phyloP scores from a whole-genome alignment of 2,888 invertebrate species.

The Leptogaster cylindrica region DNA sequence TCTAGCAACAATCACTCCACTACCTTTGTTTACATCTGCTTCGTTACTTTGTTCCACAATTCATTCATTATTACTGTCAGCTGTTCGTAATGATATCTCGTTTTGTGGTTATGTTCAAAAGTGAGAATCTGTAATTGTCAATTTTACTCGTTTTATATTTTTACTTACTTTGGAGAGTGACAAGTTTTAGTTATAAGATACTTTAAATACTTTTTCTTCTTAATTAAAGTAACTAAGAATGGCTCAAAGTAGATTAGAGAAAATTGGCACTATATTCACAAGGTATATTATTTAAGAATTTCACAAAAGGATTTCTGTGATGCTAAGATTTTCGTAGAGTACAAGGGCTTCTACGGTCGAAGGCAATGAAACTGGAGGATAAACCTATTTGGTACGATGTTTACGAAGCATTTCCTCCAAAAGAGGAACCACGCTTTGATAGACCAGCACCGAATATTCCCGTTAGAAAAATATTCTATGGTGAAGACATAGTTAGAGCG shows the following conservation, averaged over 20 bases:
- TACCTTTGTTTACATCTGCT: neutral
- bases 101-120: neutral
- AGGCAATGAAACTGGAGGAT: constrained; percentile 81
- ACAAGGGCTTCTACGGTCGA: constrained; percentile 77
- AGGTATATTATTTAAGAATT: constrained; percentile 62
- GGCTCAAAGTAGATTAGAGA: constrained; percentile 75
- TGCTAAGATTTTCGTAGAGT: constrained; percentile 63
- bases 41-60: constrained; percentile 7
- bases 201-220: neutral
- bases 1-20: neutral
- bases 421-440: constrained; percentile 78
- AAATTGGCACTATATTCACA: constrained; percentile 75
- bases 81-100: neutral
- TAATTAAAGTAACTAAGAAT: constrained; percentile 57
- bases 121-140: too few relatives aligned
- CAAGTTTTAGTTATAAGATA: too few relatives aligned
- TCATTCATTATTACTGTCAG: neutral
- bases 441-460: constrained; percentile 69
- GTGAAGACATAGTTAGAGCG: constrained; percentile 85
- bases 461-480: constrained; percentile 77
- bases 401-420: constrained; percentile 90
- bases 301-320: neutral
- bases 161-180: too few relatives aligned
- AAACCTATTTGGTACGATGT: constrained; percentile 93
- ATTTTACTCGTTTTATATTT: too few relatives aligned